These are phyloP conservation scores for Brachionus calyciflorus DNA, from an alignment of 1,140 invertebrate species.

Conservation along the genomic window DNA sequence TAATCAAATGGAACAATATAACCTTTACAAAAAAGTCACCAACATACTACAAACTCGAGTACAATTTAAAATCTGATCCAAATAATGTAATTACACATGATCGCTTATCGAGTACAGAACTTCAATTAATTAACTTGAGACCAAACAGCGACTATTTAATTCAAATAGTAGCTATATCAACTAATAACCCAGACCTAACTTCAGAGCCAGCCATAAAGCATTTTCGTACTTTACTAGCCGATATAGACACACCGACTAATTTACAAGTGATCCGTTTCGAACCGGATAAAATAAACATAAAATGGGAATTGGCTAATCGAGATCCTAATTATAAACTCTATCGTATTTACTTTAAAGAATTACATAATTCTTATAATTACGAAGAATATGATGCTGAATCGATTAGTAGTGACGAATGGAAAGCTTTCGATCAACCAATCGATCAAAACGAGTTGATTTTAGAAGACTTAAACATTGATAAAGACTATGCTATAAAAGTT, in stretches of 20 bases:
- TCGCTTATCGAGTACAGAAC: background rate
- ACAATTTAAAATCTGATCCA: background rate
- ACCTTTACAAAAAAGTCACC: background rate
- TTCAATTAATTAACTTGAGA: slow-evolving; percentile 8
- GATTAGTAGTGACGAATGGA: background rate
- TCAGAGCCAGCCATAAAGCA: slow-evolving; percentile 11
- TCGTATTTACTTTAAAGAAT: slow-evolving; percentile 9
- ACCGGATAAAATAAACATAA: slow-evolving; percentile 28
- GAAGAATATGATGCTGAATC: background rate
- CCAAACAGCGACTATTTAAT: slow-evolving; percentile 23
- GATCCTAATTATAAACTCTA: background rate
- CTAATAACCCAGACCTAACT: background rate
- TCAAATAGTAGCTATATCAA: background rate
- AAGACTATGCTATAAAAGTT: slow-evolving; percentile 31
- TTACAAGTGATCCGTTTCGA: slow-evolving; percentile 6
- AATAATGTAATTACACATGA: slow-evolving; percentile 9
- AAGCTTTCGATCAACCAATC: background rate
- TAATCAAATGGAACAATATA: slow-evolving; percentile 22
- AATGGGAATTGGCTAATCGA: background rate
- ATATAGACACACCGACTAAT: background rate
- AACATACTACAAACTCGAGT: slow-evolving; percentile 37
- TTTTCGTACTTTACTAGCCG: background rate
- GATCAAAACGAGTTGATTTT: background rate
- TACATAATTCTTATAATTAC: background rate
- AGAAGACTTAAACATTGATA: background rate